Base-by-base conservation (phyloP, 1,140 invertebrate genomes). In the Drosophila mauritiana region DNA sequence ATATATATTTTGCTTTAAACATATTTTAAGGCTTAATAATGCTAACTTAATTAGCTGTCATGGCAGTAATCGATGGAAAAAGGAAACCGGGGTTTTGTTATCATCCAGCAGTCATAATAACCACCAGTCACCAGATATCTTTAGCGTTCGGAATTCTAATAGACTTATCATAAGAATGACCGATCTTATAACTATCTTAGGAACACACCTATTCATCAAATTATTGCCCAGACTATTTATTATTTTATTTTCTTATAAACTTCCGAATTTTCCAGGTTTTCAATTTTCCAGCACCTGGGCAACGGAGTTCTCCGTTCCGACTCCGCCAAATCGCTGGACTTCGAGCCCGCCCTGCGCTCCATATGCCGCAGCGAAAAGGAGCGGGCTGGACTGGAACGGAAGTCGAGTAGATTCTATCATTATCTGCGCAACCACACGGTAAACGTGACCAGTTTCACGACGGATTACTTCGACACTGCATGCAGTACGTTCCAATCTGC, bases 291-390 rank as follows among this genome's bases (percentile, higher is more conserved):
- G 0, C 69, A 91, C 13, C 27, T 91, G 37, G 70, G 73, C 53
- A 79, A 61, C 39, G 84, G 49, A 22, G 39, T 67, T 10, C 8
- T 88, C 31, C 91, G 89, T 6, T 76, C 65, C 5, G 48, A 69
- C 7, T 53, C 74, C 5, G 42, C 72, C 8, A 78, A 86, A 36
- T 39, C 57, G 2, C 52, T 94, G 17, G 95, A 95, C 76, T 95
- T 94, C 64, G 94, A 94, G 91, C 92, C 95, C 2, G 69, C 78
- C 1, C 92, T 95, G 62, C 93, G 95, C 20, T 86, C 90, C 40
- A 94, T 95, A 42, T 94, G 94, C 58, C 93, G 94, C 51, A 90
- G 93, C 36, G 95, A 95, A 77, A 93, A 93, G 67, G 73, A 79
- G 12, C 93, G 94, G 73, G 93, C 93, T 5, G 20, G 94, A 92